Percentiles rank a stretch among this genome's conserved stretches.
Conservation (phyloP, 1,140 invertebrate species). For the Theocolax elegans region DNA sequence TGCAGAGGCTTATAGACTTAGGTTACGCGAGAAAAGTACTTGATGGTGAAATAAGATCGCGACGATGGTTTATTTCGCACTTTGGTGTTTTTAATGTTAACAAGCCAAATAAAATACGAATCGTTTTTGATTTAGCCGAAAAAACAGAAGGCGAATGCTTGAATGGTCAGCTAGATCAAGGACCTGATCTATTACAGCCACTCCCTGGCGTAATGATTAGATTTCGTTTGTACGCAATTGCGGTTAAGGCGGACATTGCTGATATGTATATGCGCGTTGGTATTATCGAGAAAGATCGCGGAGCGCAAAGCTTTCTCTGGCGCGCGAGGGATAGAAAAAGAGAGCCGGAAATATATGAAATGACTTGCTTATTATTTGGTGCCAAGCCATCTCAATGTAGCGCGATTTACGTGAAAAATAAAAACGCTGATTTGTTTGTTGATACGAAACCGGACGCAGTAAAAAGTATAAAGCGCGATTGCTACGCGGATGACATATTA, state of each 20-base stretch:
- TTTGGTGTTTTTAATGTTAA: not conserved
- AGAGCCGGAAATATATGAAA: slow-evolving; percentile 41
- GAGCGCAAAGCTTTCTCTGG: slow-evolving; percentile 27
- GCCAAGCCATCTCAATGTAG: slow-evolving; percentile 50
- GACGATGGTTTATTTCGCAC: not conserved
- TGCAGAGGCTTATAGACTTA: not conserved
- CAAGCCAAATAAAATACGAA: not conserved
- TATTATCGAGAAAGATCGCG: not conserved
- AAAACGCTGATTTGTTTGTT: slow-evolving; percentile 44
- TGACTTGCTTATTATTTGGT: too few species aligned
- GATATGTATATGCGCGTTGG: slow-evolving; percentile 9
- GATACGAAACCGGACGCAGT: not conserved
- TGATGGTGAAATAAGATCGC: too few species aligned
- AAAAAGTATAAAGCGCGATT: not conserved
- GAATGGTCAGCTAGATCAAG: not conserved
- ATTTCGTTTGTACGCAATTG: not conserved
- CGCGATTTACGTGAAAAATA: too few species aligned
- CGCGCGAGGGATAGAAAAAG: not conserved
- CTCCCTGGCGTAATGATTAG: not conserved
- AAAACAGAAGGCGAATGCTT: not conserved
- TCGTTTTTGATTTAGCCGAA: slow-evolving; percentile 3
- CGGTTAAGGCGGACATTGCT: not conserved
- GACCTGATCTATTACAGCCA: not conserved
- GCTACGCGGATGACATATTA: not conserved
- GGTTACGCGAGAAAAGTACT: not conserved